Percentiles rank a stretch among this genome's conserved stretches.
Evolutionary conservation across 2,888 invertebrate species (phyloP).

Genomic region (Agapostemon virescens): DNA sequence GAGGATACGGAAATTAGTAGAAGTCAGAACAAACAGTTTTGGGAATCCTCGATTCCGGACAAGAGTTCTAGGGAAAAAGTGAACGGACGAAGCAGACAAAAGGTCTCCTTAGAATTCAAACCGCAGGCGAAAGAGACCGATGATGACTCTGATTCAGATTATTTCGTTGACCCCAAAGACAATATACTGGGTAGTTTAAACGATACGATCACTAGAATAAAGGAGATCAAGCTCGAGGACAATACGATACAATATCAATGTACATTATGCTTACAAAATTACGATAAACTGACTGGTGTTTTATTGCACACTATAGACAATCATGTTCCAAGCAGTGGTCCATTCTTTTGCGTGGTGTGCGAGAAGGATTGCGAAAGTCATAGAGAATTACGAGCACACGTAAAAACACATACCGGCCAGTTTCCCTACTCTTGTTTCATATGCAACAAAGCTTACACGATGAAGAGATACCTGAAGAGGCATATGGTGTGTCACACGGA

Average conservation of each 20-base stretch:
- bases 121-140: slow-evolving; percentile 35
- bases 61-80: background rate
- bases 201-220: slow-evolving; percentile 76
- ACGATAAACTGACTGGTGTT: slow-evolving; percentile 70
- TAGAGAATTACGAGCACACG: slow-evolving; percentile 82
- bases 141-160: slow-evolving; percentile 70
- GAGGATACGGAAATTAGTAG: background rate
- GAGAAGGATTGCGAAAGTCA: slow-evolving; percentile 83
- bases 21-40: background rate
- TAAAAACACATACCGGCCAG: slow-evolving; percentile 82
- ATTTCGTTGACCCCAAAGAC: slow-evolving; percentile 66
- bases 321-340: slow-evolving; percentile 75
- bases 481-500: slow-evolving; percentile 78
- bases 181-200: slow-evolving; percentile 76
- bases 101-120: background rate
- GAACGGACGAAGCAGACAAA: slow-evolving; percentile 3
- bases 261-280: slow-evolving; percentile 76
- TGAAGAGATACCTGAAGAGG: slow-evolving; percentile 76
- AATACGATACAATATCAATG: slow-evolving; percentile 74
- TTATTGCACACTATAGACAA: slow-evolving; percentile 76
- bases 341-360: slow-evolving; percentile 83
- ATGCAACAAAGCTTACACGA: slow-evolving; percentile 75
- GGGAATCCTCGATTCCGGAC: slow-evolving; percentile 22
- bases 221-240: slow-evolving; percentile 73
- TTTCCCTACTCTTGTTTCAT: slow-evolving; percentile 82